Percentiles rank a stretch among this genome's conserved stretches.
Evolutionary conservation across 2,888 invertebrate species (phyloP).

Genomic region (Parnassius mnemosyne): DNA sequence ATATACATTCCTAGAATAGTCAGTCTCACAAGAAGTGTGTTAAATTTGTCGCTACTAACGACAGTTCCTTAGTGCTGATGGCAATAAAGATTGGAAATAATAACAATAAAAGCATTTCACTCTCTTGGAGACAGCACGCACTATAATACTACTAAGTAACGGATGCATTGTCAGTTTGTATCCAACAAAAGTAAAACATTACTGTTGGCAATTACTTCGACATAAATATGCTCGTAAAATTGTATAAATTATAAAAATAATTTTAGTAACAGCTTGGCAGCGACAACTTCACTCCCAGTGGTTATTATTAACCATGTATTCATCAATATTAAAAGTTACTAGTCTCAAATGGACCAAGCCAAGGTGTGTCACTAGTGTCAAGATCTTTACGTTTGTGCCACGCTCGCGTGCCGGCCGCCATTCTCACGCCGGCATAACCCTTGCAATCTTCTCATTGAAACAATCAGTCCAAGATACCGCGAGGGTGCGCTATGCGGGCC

Average conservation of each 20-base stretch:
- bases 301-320: too few species aligned
- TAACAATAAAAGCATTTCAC: constrained; percentile 6
- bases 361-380: neutral
- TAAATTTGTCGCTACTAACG: too few species aligned
- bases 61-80: constrained; percentile 3
- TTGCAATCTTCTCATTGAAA: constrained; percentile 48
- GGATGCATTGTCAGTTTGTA: too few species aligned
- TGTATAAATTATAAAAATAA: too few species aligned
- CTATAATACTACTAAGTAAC: neutral
- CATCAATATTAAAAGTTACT: too few species aligned
- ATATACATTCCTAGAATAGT: too few species aligned
- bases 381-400: constrained; percentile 17
- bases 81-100: constrained; percentile 16
- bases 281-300: too few species aligned
- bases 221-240: too few species aligned
- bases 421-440: constrained; percentile 37
- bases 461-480: constrained; percentile 37
- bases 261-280: too few species aligned
- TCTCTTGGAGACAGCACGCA: neutral
- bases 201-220: too few species aligned
- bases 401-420: constrained; percentile 39
- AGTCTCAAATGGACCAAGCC: neutral
- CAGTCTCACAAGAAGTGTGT: too few species aligned
- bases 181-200: too few species aligned
- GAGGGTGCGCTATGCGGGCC: constrained; percentile 40